Conservation (phyloP, 37 sponge, comb jelly and placozoan genomes). For the Aplysina aerophoba region DNA sequence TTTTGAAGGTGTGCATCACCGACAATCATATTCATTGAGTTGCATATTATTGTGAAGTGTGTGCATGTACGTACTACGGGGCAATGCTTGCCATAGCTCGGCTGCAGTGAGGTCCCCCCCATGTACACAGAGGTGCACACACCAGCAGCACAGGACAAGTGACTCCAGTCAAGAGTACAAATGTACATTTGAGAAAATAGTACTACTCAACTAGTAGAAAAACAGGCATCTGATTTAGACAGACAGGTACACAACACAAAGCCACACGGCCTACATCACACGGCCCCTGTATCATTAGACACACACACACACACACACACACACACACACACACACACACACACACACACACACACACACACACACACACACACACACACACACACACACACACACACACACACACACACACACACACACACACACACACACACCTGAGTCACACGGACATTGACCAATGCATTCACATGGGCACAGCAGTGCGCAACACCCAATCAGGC, state of each 20-base stretch:
- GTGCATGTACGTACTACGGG: no score
- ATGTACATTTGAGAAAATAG: no score
- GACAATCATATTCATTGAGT: no score
- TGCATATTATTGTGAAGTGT: no score
- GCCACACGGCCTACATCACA: neutral
- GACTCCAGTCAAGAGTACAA: no score
- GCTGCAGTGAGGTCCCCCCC: no score
- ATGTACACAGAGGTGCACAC: no score
- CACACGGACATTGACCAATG: neutral
- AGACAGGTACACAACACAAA: neutral
- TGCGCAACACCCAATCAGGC: neutral
- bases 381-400: neutral
- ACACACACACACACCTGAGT: no score
- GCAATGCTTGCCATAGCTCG: no score
- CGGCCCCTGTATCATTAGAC: neutral
- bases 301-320: slow-evolving; percentile 6
- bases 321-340: slow-evolving; percentile 35
- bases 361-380: neutral
- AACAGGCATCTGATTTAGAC: neutral
- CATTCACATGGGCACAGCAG: neutral
- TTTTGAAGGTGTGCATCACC: no score
- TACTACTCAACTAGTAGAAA: no score
- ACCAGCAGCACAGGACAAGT: no score
- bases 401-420: neutral
- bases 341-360: slow-evolving; percentile 34